phyloP scores from a whole-genome alignment of 1,140 invertebrate species.

The Calliphora vicina region DNA sequence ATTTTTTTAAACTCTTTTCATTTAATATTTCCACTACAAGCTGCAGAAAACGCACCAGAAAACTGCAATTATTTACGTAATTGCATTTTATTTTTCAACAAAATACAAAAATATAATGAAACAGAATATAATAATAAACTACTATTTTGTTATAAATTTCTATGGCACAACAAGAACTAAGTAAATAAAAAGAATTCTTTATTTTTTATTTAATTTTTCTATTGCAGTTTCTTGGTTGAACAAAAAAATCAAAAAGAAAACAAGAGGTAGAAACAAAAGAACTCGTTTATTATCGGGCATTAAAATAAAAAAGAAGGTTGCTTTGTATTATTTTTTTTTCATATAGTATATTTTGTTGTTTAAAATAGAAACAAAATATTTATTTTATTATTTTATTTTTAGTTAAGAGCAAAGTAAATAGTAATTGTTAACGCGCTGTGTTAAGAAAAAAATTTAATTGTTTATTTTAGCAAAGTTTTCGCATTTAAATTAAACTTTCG shows the following conservation, averaged over 20 bases:
- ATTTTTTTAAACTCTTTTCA: neutral
- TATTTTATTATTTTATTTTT: neutral
- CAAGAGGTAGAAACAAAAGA: neutral
- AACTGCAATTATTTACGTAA: constrained; percentile 10
- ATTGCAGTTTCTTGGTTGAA: neutral
- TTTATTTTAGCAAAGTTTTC: neutral
- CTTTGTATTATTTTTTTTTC: neutral
- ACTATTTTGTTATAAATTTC: neutral
- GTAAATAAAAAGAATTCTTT: too few relatives aligned
- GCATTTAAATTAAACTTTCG: too few relatives aligned
- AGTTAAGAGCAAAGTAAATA: neutral
- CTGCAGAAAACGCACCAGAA: neutral
- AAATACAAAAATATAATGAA: neutral
- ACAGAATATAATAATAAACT: too few relatives aligned
- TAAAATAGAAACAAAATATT: neutral
- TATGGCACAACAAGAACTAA: too few relatives aligned
- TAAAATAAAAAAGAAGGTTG: neutral
- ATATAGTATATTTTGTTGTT: neutral
- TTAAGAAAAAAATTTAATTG: too few relatives aligned
- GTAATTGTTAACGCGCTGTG: too few relatives aligned
- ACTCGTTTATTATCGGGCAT: neutral
- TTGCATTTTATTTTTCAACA: neutral
- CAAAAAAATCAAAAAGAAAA: neutral
- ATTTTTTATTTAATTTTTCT: too few relatives aligned
- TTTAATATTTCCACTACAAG: neutral